phyloP scores from a whole-genome alignment of 1,140 invertebrate species.

The Scylla paramamosain region DNA sequence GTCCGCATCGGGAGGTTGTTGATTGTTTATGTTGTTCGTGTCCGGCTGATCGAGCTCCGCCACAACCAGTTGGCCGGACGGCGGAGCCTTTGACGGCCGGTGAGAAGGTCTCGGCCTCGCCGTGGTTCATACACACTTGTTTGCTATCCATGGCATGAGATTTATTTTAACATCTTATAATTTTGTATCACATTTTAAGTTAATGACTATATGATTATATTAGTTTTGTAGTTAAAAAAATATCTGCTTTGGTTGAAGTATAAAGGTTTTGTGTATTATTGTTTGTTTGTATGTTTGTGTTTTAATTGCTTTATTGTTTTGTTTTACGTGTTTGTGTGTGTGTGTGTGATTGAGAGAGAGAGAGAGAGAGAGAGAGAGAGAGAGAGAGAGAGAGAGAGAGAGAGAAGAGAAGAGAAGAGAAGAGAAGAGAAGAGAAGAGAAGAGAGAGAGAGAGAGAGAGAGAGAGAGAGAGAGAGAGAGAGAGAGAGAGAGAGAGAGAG shows the following conservation, averaged over 20 bases:
- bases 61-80: background rate
- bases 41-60: background rate
- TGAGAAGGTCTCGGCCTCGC: background rate
- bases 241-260: too few species aligned
- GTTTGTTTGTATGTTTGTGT: background rate
- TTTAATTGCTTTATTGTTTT: background rate
- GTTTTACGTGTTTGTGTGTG: slow-evolving; percentile 3
- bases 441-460: too few species aligned
- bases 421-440: too few species aligned
- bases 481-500: too few species aligned
- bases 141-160: background rate
- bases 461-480: too few species aligned
- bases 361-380: too few species aligned
- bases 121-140: background rate
- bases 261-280: background rate
- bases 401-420: too few species aligned
- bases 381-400: too few species aligned
- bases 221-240: background rate
- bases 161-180: too few species aligned
- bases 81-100: background rate
- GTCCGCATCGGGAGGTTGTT: slow-evolving; percentile 28
- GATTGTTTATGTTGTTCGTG: slow-evolving; percentile 56
- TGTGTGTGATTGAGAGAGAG: too few species aligned
- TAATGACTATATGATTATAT: background rate
- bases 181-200: background rate